Conservation (phyloP, 2,797 vertebrate species). For the Sitta carolinensis region DNA sequence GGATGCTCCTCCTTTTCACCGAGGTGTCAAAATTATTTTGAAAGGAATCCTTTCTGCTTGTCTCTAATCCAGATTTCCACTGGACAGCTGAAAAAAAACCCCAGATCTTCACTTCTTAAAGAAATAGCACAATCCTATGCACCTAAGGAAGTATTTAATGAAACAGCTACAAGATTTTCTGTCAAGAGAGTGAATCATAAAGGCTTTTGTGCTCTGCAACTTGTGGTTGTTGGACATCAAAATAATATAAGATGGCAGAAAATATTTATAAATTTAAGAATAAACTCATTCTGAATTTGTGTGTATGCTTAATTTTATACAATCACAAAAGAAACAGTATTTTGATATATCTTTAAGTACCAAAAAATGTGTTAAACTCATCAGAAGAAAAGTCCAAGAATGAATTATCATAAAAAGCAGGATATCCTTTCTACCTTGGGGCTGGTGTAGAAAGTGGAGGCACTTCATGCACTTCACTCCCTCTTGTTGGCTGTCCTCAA, state of each 20-base stretch:
- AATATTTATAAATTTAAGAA: not conserved
- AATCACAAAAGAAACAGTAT: not conserved
- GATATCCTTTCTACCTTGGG: rapidly evolving
- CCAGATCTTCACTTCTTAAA: not conserved
- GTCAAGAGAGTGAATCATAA: not conserved
- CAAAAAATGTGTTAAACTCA: not conserved
- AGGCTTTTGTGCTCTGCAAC: not conserved
- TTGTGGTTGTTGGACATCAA: not conserved
- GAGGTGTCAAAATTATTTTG: not conserved
- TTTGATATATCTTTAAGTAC: not conserved
- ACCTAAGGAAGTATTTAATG: not conserved
- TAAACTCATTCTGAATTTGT: not conserved
- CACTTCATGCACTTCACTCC: not conserved
- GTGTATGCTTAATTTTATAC: not conserved
- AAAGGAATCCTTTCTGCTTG: not conserved
- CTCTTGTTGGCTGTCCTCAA: not conserved
- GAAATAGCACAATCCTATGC: not conserved
- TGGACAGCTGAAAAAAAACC: not conserved
- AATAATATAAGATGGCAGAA: not conserved
- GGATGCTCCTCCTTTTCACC: not conserved
- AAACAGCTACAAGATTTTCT: not conserved
- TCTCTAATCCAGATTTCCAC: not conserved
- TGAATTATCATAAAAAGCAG: not conserved
- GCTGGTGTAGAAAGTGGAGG: not conserved
- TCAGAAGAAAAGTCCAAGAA: not conserved